Evolutionary conservation across 2,797 vertebrate species (phyloP), one percentile per base, ranked within the genome.

Genomic region (Sebastes nivosus): DNA sequence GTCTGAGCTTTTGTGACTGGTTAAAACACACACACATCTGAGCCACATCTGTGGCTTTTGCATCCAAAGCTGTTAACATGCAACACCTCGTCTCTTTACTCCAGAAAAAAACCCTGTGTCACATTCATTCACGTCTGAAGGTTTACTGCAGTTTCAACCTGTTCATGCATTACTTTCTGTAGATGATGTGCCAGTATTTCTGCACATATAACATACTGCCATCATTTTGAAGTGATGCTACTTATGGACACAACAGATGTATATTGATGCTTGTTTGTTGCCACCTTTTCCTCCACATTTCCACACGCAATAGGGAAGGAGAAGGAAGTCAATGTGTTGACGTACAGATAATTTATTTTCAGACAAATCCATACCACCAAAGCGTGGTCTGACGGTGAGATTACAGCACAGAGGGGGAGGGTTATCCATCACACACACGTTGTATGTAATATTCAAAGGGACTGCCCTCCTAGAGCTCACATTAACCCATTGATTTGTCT

Each of bases 401-500:
- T 72, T 34, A 52, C 24, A 14, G 46, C 64, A 86, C 67, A 27
- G 64, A 18, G 16, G 9, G 54, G 63, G 25, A 77, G 29, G 42
- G 60, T 29, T 50, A 78, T 77, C 68, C 75, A 83, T 78, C 80
- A 84, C 29, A 12, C 27, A 77, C 57, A 65, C 55, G 11, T 12
- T 73, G 42, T 54, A 27, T 42, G 24, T 55, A 25, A 71, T n/a
- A 81, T 69, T 79, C 60, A 82, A 90, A 82, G 84, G 82, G 73
- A 55, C 46, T 30, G 54, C 13, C 77, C 54, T 84, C 79, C 61
- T 67, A 72, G n/a, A 80, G 73, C 59, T 77, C 46, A 46, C 64
- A 79, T 84, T 61, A 79, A 84, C 50, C 64, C 10, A 42, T 69
- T 13, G 6, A 72, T 78, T 75, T 67, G 29, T 85, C 72, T 87